Base-by-base conservation (phyloP, 35 echinoderm and acorn worm genomes). In the Diadema setosum region DNA sequence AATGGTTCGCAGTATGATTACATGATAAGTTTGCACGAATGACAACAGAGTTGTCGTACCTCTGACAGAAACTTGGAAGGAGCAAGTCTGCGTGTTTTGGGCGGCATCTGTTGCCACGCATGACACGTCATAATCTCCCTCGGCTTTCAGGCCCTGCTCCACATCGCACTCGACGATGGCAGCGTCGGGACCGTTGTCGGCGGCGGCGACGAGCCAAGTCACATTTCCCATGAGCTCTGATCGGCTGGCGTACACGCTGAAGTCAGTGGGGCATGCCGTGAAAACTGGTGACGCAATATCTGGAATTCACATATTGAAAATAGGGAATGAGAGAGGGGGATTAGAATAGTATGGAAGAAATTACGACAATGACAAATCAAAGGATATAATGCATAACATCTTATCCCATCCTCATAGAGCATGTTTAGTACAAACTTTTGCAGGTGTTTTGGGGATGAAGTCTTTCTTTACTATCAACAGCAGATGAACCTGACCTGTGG, bases 51-150 rank as follows among this genome's bases (percentile, higher is more conserved):
- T 52, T 52, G 9, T n/a, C 9, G 9, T 11, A 95, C 93, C 84
- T 91, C 44, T 90, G 0, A 95, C 88, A 50, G 20, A 21, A 6
- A 95, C 49, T 30, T 56, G 33, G 70, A 95, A 95, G 17, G 3
- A 27, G 50, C 93, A 95, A 21, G 18, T 65, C 27, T 83, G 89
- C 4, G 42, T 45, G 23, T 91, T 91, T 21, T 64, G 75, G 18
- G 75, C 41, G 5, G 52, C 26, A 39, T 95, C 93, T 44, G 73
- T 65, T n/a, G 93, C 93, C 34, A 56, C 70, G 45, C 92, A 94
- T 5, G 33, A 35, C 5, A 87, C 46, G n/a, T 3, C 26, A 85
- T 90, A 80, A 26, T 94, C 55, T 23, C 87, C 92, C 36, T 84
- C 69, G 17, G 81, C 45, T 25, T 61, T 65, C 17, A 39, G 2